These are phyloP conservation scores for Bradypodion pumilum DNA, from an alignment of 2,797 vertebrate species.

Conservation along the genomic window DNA sequence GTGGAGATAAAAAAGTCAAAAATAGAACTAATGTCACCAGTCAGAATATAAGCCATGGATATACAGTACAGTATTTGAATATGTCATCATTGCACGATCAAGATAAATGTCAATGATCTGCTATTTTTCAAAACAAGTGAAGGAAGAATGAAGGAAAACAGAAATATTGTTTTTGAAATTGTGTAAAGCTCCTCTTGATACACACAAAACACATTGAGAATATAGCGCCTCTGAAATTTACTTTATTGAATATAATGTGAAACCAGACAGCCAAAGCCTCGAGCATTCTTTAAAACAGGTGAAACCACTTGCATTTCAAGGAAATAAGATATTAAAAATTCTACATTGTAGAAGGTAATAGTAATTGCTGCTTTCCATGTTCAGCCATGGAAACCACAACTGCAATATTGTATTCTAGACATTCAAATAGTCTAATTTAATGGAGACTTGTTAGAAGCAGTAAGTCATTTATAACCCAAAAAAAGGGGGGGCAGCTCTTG, in stretches of 20 bases:
- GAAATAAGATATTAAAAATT: conserved; percentile 75
- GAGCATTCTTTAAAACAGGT: conserved; percentile 60
- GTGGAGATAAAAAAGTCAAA: background rate
- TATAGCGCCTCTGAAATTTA: conserved; percentile 58
- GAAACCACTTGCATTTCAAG: conserved; percentile 67
- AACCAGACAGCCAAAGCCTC: conserved; percentile 72
- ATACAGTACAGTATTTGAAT: conserved; percentile 35
- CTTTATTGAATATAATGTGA: conserved; percentile 77
- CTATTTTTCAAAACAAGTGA: background rate
- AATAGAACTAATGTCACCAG: background rate
- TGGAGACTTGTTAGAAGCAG: conserved; percentile 61
- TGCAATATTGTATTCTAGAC: conserved; percentile 53
- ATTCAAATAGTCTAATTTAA: conserved; percentile 65
- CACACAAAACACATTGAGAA: conserved; percentile 44
- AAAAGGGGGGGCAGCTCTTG: conserved; percentile 42
- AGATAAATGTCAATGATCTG: background rate
- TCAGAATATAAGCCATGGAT: conserved; percentile 17
- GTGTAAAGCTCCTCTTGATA: conserved; percentile 18
- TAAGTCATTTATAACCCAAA: conserved; percentile 63
- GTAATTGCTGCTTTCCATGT: conserved; percentile 69
- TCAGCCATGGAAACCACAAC: conserved; percentile 54
- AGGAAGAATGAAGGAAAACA: background rate
- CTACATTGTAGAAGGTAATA: conserved; percentile 80
- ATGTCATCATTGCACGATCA: conserved; percentile 22
- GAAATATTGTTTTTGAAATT: background rate